These are phyloP conservation scores for Plebejus argus DNA, from an alignment of 2,888 invertebrate genomes.

Conservation along the genomic window DNA sequence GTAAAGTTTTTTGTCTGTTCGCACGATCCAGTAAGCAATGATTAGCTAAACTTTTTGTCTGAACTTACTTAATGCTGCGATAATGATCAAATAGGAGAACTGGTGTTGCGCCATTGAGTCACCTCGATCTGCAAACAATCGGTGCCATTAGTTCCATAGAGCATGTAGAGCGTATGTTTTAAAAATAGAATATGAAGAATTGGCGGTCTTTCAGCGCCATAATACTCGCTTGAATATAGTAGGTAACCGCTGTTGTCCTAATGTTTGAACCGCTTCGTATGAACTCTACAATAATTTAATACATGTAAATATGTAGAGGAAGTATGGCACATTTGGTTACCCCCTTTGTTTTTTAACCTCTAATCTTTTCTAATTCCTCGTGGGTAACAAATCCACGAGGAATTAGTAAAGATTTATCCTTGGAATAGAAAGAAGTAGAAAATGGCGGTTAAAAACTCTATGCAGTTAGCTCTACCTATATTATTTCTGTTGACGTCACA, in stretches of 20 bases:
- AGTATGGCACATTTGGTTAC: neutral
- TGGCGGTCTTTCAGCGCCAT: neutral
- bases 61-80: slow-evolving; percentile 59
- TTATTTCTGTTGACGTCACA: neutral
- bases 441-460: neutral
- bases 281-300: no score
- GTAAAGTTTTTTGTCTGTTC: slow-evolving; percentile 8
- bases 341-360: no score
- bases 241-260: neutral
- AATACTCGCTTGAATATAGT: neutral
- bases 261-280: no score
- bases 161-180: slow-evolving; percentile 4
- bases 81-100: slow-evolving; percentile 57
- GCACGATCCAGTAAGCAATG: neutral
- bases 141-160: neutral
- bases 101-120: slow-evolving; percentile 64
- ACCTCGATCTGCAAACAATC: slow-evolving; percentile 53
- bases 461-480: neutral
- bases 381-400: neutral
- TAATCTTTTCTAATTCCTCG: no score
- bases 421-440: neutral
- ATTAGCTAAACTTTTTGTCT: neutral
- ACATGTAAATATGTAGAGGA: neutral
- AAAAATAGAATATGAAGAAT: slow-evolving; percentile 5
- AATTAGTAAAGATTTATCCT: neutral